Conservation (phyloP, 2,888 invertebrate species). For the Syrphus vitripennis region DNA sequence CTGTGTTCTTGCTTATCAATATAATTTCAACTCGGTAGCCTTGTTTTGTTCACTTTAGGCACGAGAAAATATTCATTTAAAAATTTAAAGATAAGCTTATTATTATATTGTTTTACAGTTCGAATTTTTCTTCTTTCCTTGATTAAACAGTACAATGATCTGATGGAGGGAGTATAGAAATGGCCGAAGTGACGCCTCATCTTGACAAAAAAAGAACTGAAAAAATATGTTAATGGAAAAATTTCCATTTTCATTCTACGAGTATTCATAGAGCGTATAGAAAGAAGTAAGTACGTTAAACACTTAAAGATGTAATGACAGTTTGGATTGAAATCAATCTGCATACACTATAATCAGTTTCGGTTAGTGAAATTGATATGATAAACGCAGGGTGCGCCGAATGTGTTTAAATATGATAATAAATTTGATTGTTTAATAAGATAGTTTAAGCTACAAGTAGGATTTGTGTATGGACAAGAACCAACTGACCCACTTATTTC, state of each 20-base stretch:
- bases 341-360: not conserved
- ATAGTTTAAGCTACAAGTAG: too few species aligned
- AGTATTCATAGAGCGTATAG: not conserved
- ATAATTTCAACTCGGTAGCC: conserved; percentile 51
- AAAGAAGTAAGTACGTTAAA: too few species aligned
- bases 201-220: conserved; percentile 10
- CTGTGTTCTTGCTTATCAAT: conserved; percentile 13
- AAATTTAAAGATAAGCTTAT: conserved; percentile 52
- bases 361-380: conserved; percentile 36
- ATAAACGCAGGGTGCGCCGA: not conserved
- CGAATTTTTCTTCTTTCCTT: conserved; percentile 10
- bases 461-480: too few species aligned
- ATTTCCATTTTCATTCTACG: conserved; percentile 24
- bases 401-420: too few species aligned
- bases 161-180: conserved; percentile 3
- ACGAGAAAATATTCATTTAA: conserved; percentile 48
- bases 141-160: conserved; percentile 55
- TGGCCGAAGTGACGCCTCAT: conserved; percentile 18
- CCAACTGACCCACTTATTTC: too few species aligned
- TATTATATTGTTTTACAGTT: conserved; percentile 57
- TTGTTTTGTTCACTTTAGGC: conserved; percentile 60
- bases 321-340: conserved; percentile 47
- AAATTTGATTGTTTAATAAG: too few species aligned
- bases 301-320: not conserved
- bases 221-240: conserved; percentile 39